Evolutionary conservation across 2,113 vertebrate species (phyloP).

Genomic region (Platysteira castanea): DNA sequence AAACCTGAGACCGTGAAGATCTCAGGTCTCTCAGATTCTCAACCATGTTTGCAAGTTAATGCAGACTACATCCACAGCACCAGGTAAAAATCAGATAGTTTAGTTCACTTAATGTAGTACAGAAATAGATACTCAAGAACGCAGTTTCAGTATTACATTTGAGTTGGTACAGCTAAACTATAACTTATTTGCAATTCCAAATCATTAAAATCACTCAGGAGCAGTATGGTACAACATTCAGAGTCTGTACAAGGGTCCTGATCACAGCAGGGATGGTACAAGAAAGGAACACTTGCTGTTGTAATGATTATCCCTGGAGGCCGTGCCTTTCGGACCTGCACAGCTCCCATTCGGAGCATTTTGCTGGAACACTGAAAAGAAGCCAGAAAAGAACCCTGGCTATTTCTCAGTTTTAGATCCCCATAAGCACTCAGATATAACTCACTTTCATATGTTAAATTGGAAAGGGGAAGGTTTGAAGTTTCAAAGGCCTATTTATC

Average conservation of each 20-base stretch:
- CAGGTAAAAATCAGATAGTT: neutral
- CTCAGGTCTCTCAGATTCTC: neutral
- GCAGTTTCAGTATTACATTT: neutral
- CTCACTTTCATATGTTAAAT: conserved; percentile 50
- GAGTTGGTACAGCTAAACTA: neutral
- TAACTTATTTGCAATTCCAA: neutral
- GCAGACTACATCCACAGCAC: neutral
- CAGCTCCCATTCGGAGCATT: neutral
- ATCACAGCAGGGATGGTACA: neutral
- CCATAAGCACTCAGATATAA: conserved; percentile 6
- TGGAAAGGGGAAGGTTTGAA: conserved; percentile 19
- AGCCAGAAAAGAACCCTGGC: neutral
- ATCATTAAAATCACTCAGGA: conserved; percentile 4
- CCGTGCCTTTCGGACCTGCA: neutral
- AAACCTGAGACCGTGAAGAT: neutral
- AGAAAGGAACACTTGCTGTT: neutral
- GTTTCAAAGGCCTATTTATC: conserved; percentile 51
- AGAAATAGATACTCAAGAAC: neutral
- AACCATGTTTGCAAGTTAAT: neutral
- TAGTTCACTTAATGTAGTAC: neutral
- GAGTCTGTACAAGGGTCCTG: neutral
- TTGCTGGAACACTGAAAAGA: neutral
- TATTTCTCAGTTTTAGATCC: conserved; percentile 29
- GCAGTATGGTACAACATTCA: neutral
- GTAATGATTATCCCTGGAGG: neutral